Base-by-base conservation (phyloP, 1,140 invertebrate genomes). In the Leptopilina boulardi region DNA sequence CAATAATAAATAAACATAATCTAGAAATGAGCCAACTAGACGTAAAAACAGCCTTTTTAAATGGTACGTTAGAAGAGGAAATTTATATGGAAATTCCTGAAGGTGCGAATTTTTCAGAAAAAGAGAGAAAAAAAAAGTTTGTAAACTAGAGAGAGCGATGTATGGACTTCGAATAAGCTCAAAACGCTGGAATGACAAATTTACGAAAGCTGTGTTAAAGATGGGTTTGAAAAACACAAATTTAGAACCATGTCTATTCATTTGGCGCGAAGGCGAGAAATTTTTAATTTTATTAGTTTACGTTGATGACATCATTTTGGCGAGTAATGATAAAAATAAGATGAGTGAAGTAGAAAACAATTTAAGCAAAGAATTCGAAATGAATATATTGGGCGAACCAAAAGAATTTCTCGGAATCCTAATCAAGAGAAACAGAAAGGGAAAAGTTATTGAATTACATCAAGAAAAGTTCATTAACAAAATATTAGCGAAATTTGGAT, bases 171-270 rank as follows among this genome's bases (percentile, higher is more conserved):
- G 42, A 44, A 72, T 44, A 9, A 72, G 71, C 44, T 41, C 41
- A 74, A 82, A 70, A 80, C 75, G 56, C n/a, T 86, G 85, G 84
- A 85, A 87, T 66, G n/a, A 79, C 5, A 76, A 47, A 71, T 74
- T 84, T 6, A 71, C 71, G 30, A 34, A 80, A 71, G 73, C 74
- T 15, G 71, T 41, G 56, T 56, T 74, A 47, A 19, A 70, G 42
- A 1, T 71, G 42, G 56, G 78, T 76, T 21, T 79, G 47, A 56
- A 51, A 44, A 59, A 9, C 9, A 56, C 84, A 0, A 81, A 84
- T 2, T 80, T 74, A 19, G 87, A 88, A 38, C 74, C 85, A 19
- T 87, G 86, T 76, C 82, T 84, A 10, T 78, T 86, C 10, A 86
- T 83, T 44, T 30, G 19, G 41, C 26, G 38, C 0, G 23, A 9